A percentile compares a stretch with the other conserved stretches of the same genome.
These are phyloP conservation scores for Ptilorrhoa leucosticta DNA, from an alignment of 2,113 vertebrate species.

Conservation along the genomic window DNA sequence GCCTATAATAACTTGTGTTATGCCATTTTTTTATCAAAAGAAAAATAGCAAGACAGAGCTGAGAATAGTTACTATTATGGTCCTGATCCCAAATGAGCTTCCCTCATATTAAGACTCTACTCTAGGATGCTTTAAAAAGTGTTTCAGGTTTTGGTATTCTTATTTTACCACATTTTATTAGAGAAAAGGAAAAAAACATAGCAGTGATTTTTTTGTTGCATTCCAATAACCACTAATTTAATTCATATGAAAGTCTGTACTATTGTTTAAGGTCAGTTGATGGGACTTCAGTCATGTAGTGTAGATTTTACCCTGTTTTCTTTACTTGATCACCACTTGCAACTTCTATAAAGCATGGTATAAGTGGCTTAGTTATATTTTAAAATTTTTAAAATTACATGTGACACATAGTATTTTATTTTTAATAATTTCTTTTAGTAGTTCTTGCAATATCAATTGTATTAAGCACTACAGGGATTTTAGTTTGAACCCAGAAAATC, in stretches of 20 bases:
- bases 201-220: background rate
- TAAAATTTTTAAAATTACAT: background rate
- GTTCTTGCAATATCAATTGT: background rate
- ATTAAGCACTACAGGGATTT: background rate
- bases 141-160: background rate
- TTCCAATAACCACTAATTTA: background rate
- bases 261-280: background rate
- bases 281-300: background rate
- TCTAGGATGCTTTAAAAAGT: background rate
- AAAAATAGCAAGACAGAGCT: background rate
- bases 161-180: background rate
- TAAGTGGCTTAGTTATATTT: background rate
- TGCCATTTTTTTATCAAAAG: background rate
- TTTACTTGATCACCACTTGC: background rate
- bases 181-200: background rate
- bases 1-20: background rate
- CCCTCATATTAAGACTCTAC: background rate
- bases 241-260: background rate
- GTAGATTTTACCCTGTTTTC: background rate
- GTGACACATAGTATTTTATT: background rate
- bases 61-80: background rate
- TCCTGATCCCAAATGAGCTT: background rate
- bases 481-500: background rate
- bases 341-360: background rate
- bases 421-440: background rate